Evolutionary conservation across 2,888 invertebrate species (phyloP).

Genomic region (Mesorhabditis belari): DNA sequence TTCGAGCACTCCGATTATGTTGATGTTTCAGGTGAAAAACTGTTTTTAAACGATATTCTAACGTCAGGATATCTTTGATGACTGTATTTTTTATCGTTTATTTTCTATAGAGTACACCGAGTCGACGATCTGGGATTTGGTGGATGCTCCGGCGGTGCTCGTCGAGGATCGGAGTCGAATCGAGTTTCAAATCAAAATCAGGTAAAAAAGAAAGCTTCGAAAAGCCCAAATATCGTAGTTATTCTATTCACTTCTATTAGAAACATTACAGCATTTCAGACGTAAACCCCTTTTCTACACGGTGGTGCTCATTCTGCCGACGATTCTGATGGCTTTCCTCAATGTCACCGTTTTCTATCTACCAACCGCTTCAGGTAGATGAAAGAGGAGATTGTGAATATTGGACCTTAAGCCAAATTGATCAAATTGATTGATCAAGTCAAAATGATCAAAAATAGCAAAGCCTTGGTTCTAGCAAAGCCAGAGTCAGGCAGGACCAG

Average conservation of each 20-base stretch:
- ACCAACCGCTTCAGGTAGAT: constrained; percentile 96
- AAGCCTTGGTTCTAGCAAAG: too few species aligned
- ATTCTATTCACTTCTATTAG: not conserved
- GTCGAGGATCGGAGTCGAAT: constrained; percentile 68
- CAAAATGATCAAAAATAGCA: too few species aligned
- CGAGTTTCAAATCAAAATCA: constrained; percentile 47
- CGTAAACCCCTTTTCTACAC: constrained; percentile 98
- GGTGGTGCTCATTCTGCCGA: constrained; percentile 95
- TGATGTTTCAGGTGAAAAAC: constrained; percentile 22
- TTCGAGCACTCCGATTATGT: constrained; percentile 75
- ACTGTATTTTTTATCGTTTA: too few species aligned
- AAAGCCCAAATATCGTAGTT: not conserved
- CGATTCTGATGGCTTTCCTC: constrained; percentile 95
- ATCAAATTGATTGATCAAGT: too few species aligned
- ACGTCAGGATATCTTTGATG: not conserved
- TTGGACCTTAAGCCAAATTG: too few species aligned
- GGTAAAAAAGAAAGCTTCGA: constrained; percentile 10
- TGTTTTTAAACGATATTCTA: not conserved
- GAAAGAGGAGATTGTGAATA: constrained; percentile 55
- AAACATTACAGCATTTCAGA: constrained; percentile 56
- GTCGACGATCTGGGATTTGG: constrained; percentile 96
- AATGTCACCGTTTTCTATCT: constrained; percentile 96
- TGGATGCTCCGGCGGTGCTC: constrained; percentile 72
- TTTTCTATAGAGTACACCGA: constrained; percentile 55
- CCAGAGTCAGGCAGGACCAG: too few species aligned